Evolutionary conservation across 1,140 invertebrate genomes (phyloP), one percentile per base, ranked within the genome.

Genomic region (Oncopeltus fasciatus): DNA sequence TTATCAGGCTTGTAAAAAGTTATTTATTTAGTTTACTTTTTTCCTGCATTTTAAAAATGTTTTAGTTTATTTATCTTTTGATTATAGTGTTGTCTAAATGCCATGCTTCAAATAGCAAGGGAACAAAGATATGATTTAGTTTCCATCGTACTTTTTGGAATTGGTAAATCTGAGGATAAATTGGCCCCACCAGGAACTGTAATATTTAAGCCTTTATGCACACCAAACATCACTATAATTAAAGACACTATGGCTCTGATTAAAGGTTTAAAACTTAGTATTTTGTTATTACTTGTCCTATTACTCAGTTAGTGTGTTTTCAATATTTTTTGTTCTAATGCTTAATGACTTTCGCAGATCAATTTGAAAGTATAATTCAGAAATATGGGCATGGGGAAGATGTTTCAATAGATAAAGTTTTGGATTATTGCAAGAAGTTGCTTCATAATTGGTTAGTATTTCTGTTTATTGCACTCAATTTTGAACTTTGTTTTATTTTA

Each of bases 41-140:
- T 38, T 38, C 31, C 14, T 38, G 31, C 31, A 38, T 38, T 8
- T 5, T 38, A 38, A 38, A 38, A 5, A 38, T 8, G 31, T 2
- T 58, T 20, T 58, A 33, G 5, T 24, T 43, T 21, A 21, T 43
- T 16, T 20, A 9, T 44, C 43, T 38, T 59, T 14, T 38, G 18
- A 24, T 44, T 59, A 9, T 38, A 62, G 47, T 57, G 51, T 33
- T 38, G 29, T 29, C 43, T 26, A 28, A 38, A 62, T 18, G 33
- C 51, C 12, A 26, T 62, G 29, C 53, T 62, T 20, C 27, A 53
- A 33, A 62, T 62, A 8, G 51, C 51, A 2, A 4, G 61, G 20
- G 56, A 62, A 38, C 51, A 62, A 57, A 62, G 33, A 20, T 38
- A 56, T 33, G 61, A 62, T 28, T 26, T 62, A 18, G 53, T 57